A percentile compares a stretch with the other conserved stretches of the same genome.
Conservation (phyloP, 2,797 vertebrate genomes). For the Poliocrania exsul region DNA sequence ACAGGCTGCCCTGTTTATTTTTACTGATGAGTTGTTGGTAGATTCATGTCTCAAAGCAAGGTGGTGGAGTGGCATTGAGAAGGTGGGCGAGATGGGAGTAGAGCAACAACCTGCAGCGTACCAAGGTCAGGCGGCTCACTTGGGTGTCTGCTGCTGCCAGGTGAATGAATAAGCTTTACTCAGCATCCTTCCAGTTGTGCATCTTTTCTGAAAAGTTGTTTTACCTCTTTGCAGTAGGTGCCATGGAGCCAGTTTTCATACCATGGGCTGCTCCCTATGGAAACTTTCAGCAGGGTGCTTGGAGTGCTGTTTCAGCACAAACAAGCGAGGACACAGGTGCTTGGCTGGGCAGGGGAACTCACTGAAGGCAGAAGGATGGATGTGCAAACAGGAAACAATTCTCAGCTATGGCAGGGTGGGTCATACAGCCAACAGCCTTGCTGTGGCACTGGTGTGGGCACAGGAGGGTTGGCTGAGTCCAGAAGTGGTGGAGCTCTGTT, state of each 20-base stretch:
- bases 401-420: neutral
- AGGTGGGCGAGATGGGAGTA: neutral
- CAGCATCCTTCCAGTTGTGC: neutral
- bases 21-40: neutral
- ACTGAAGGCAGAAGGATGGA: neutral
- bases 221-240: neutral
- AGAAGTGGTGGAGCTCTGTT: neutral
- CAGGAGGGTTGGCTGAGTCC: neutral
- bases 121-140: accelerated
- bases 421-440: neutral
- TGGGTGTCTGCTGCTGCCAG: neutral
- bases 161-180: neutral
- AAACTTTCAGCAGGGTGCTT: neutral
- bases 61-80: neutral
- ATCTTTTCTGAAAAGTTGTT: neutral
- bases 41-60: neutral
- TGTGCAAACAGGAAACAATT: neutral
- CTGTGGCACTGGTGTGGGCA: neutral
- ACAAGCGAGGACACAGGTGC: neutral
- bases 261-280: neutral
- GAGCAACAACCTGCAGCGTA: neutral
- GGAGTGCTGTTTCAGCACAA: neutral
- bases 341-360: neutral
- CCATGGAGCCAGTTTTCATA: neutral
- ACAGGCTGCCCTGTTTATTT: neutral